Conservation (phyloP, 1,140 invertebrate genomes). For the Caenorhabditis inopinata region DNA sequence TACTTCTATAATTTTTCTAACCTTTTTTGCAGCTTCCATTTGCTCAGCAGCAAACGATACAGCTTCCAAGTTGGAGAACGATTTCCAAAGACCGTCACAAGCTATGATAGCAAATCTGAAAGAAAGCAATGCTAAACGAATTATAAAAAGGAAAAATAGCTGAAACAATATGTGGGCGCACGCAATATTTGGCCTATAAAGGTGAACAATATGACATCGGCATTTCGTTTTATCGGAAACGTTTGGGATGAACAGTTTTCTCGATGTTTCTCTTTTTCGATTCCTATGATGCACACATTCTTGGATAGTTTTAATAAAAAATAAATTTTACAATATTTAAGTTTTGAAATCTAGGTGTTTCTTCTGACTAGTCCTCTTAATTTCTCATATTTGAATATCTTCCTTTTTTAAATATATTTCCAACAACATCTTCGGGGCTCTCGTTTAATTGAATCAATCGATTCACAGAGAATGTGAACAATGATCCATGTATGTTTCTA, state of each 20-base stretch:
- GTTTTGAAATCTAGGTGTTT: too few relatives aligned
- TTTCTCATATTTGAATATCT: too few relatives aligned
- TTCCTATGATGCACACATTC: too few relatives aligned
- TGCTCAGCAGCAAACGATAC: slow-evolving; percentile 30
- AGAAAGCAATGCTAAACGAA: neutral
- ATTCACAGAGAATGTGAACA: neutral
- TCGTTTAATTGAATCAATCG: slow-evolving; percentile 25
- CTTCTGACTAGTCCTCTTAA: too few relatives aligned
- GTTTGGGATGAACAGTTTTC: neutral
- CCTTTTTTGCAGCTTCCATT: slow-evolving; percentile 17
- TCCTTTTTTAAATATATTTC: too few relatives aligned
- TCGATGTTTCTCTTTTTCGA: too few relatives aligned
- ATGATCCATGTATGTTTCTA: neutral
- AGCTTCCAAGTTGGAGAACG: slow-evolving; percentile 42
- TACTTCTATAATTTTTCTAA: too few relatives aligned
- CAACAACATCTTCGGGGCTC: neutral
- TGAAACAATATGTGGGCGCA: neutral
- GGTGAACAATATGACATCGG: neutral
- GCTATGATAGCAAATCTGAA: slow-evolving; percentile 42
- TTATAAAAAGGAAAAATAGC: too few relatives aligned
- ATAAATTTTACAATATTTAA: too few relatives aligned
- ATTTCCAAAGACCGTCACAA: slow-evolving; percentile 47
- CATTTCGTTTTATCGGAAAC: neutral
- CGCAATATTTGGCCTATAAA: neutral
- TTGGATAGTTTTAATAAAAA: too few relatives aligned